These are phyloP conservation scores for Ptychoptera albimana DNA, from an alignment of 2,888 invertebrate species.

Conservation along the genomic window DNA sequence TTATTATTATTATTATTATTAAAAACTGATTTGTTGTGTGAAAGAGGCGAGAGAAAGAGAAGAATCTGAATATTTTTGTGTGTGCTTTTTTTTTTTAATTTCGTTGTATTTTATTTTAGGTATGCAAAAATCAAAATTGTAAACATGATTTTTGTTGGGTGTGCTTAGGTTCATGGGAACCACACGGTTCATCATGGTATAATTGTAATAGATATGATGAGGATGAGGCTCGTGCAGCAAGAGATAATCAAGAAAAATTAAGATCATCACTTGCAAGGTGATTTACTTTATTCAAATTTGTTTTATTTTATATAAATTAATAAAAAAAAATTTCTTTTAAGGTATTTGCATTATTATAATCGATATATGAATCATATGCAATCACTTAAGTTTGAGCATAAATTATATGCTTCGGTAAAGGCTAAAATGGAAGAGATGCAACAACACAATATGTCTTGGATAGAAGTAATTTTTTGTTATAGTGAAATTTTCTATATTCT, in stretches of 20 bases:
- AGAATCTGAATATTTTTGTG: too few species aligned
- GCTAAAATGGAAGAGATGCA: slow-evolving; percentile 99
- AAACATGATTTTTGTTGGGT: slow-evolving; percentile 99
- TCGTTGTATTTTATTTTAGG: slow-evolving; percentile 2
- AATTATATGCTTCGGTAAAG: slow-evolving; percentile 88
- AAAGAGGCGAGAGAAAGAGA: too few species aligned
- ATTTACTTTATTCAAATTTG: slow-evolving; percentile 12
- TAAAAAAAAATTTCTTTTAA: slow-evolving; percentile 18
- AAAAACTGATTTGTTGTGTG: too few species aligned
- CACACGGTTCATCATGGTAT: slow-evolving; percentile 96
- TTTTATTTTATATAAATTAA: background rate
- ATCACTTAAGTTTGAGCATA: slow-evolving; percentile 92
- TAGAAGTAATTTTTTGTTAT: slow-evolving; percentile 47
- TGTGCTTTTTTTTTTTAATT: background rate
- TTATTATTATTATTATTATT: background rate
- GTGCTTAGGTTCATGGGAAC: slow-evolving; percentile 96
- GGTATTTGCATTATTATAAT: slow-evolving; percentile 97
- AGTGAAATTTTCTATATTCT: background rate
- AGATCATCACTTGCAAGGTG: slow-evolving; percentile 90
- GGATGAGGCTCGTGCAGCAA: slow-evolving; percentile 87
- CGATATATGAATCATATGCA: slow-evolving; percentile 99
- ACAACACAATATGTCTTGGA: slow-evolving; percentile 99
- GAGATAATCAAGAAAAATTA: slow-evolving; percentile 90
- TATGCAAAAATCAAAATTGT: slow-evolving; percentile 96
- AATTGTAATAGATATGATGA: slow-evolving; percentile 97